A percentile compares a stretch with the other conserved stretches of the same genome.
phyloP scores from a whole-genome alignment of 2,888 invertebrate species.

The Tyria jacobaeae region DNA sequence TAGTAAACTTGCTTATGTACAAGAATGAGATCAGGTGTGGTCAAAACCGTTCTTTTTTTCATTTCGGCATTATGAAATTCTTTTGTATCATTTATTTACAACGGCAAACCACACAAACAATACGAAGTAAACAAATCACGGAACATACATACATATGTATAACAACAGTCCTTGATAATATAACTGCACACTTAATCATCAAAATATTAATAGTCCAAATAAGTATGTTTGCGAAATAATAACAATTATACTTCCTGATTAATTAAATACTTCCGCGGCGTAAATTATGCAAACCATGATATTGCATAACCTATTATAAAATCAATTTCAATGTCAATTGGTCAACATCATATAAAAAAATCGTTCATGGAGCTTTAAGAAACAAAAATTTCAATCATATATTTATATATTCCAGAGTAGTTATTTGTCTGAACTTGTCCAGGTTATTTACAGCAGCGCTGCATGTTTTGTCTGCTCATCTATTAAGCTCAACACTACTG shows the following conservation, averaged over 20 bases:
- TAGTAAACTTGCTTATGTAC: no score
- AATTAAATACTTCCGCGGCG: constrained; percentile 1
- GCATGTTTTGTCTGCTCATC: no score
- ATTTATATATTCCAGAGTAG: no score
- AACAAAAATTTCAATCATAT: not conserved
- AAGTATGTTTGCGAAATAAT: constrained; percentile 1
- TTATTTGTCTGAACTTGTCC: no score
- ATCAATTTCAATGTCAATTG: not conserved
- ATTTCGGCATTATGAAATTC: no score
- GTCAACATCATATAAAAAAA: not conserved
- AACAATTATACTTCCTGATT: not conserved
- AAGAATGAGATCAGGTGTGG: no score
- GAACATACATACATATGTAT: not conserved
- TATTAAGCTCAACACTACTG: no score
- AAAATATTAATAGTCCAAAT: not conserved
- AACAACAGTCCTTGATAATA: not conserved
- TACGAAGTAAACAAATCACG: not conserved
- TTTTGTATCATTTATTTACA: not conserved
- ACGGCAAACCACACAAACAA: not conserved
- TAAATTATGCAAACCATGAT: not conserved
- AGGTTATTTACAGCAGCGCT: no score
- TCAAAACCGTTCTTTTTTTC: no score
- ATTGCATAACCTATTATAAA: not conserved
- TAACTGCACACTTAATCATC: not conserved
- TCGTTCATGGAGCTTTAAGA: not conserved